Percentiles rank a stretch among this genome's conserved stretches.
phyloP scores from a whole-genome alignment of 2,888 invertebrate genomes.

The Sphaerophoria rueppellii region DNA sequence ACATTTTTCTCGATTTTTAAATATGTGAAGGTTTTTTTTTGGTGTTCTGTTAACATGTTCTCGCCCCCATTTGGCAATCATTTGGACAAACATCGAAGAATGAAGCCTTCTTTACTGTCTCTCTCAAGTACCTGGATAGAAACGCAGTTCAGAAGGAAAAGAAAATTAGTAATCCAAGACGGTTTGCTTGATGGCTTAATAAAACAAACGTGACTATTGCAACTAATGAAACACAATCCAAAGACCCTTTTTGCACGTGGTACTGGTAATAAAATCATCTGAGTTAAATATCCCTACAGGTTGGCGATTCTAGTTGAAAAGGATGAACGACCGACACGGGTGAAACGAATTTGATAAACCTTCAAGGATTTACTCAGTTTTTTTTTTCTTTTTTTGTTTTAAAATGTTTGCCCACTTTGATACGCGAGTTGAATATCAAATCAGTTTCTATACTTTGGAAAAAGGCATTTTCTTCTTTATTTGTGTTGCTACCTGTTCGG shows the following conservation, averaged over 20 bases:
- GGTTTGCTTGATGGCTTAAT: slow-evolving; percentile 80
- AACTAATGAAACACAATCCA: slow-evolving; percentile 63
- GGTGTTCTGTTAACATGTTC: no score
- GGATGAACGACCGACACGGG: slow-evolving; percentile 11
- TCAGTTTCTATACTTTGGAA: background rate
- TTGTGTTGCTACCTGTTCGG: slow-evolving; percentile 54
- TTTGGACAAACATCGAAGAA: no score
- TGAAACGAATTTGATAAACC: slow-evolving; percentile 70
- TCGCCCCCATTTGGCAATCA: no score
- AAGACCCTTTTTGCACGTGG: slow-evolving; percentile 45
- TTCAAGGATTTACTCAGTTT: slow-evolving; percentile 50
- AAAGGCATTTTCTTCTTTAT: slow-evolving; percentile 11
- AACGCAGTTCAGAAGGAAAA: slow-evolving; percentile 3
- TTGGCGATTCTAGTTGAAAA: slow-evolving; percentile 52
- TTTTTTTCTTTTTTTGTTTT: slow-evolving; percentile 54
- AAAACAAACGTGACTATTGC: slow-evolving; percentile 80
- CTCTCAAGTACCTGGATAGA: background rate
- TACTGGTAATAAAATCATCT: slow-evolving; percentile 66
- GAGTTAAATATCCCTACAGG: slow-evolving; percentile 53
- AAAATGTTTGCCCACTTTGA: slow-evolving; percentile 72
- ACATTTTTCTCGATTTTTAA: no score
- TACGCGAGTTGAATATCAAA: slow-evolving; percentile 57
- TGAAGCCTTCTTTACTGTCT: no score
- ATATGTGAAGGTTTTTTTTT: no score
- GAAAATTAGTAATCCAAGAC: slow-evolving; percentile 81